phyloP scores from a whole-genome alignment of 2,888 invertebrate species.

The Lissocephala sabroskyi region DNA sequence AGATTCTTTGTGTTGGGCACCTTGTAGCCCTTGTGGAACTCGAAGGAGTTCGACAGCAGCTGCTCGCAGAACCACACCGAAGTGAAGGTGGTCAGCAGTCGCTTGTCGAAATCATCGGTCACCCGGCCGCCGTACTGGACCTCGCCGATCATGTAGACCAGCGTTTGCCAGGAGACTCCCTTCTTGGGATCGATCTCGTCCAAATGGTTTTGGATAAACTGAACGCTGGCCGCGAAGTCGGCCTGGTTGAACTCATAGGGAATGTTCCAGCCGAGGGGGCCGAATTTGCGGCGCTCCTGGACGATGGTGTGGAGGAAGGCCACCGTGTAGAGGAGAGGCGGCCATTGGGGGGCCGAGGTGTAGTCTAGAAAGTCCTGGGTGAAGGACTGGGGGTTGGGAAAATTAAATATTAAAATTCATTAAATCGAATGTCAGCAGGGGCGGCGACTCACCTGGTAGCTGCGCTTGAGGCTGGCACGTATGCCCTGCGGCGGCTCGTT shows the following conservation, averaged over 20 bases:
- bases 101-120: conserved; percentile 97
- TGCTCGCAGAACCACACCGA: conserved; percentile 97
- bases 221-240: conserved; percentile 95
- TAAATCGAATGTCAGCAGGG: too few species aligned
- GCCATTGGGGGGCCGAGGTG: conserved; percentile 93
- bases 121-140: conserved; percentile 91
- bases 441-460: conserved; percentile 80
- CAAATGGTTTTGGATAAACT: conserved; percentile 96
- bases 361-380: conserved; percentile 92
- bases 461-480: conserved; percentile 92
- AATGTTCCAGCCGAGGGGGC: conserved; percentile 97
- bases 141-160: conserved; percentile 98
- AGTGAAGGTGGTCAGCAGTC: conserved; percentile 92
- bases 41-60: conserved; percentile 88
- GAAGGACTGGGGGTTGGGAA: conserved; percentile 52
- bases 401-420: too few species aligned
- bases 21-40: conserved; percentile 94
- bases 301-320: conserved; percentile 96
- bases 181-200: conserved; percentile 98
- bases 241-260: conserved; percentile 96
- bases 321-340: conserved; percentile 92
- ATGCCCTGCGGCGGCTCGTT: conserved; percentile 98
- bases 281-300: conserved; percentile 95
- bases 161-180: conserved; percentile 97
- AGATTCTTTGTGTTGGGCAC: conserved; percentile 89